Base-by-base conservation (phyloP, 1,140 invertebrate genomes). In the Musca vetustissima region DNA sequence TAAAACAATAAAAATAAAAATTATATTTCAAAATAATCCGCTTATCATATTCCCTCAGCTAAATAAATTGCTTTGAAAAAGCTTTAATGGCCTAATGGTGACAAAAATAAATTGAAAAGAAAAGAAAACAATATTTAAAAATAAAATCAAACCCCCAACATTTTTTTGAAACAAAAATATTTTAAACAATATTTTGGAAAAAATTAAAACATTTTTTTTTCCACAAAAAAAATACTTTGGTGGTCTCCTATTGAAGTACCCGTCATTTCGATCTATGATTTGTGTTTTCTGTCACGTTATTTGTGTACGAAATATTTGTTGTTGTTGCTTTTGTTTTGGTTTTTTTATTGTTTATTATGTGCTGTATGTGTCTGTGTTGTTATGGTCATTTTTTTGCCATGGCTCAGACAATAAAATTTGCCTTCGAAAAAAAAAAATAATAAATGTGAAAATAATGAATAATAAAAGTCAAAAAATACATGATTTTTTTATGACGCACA, bases 361-460 rank as follows among this genome's bases (percentile, higher is more conserved):
- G n/a, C n/a, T n/a, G n/a, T n/a, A n/a, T n/a, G n/a, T n/a, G n/a
- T n/a, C n/a, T n/a, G n/a, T n/a, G n/a, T n/a, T n/a, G n/a, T n/a
- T n/a, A n/a, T n/a, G n/a, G n/a, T n/a, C n/a, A n/a, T n/a, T n/a
- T n/a, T n/a, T n/a, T 28, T 4, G 28, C 3, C 8, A 28, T 8
- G 8, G 8, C 28, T 4, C 3, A 4, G 8, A 65, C 64, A 67
- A 67, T 67, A 53, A 67, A 67, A 67, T 67, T 25, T 48, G 43
- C n/a, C 50, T 49, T n/a, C n/a, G n/a, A n/a, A n/a, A n/a, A n/a
- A n/a, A n/a, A n/a, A n/a, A n/a, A 24, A 67, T 55, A 67, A 53
- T 67, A 67, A 67, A 67, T 67, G 66, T 55, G 66, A 67, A 67
- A 67, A 67, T 67, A 67, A 67, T 67, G 66, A 67, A 67, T 67